These are phyloP conservation scores for Odontothrips loti DNA, from an alignment of 2,888 invertebrate genomes.

Conservation along the genomic window DNA sequence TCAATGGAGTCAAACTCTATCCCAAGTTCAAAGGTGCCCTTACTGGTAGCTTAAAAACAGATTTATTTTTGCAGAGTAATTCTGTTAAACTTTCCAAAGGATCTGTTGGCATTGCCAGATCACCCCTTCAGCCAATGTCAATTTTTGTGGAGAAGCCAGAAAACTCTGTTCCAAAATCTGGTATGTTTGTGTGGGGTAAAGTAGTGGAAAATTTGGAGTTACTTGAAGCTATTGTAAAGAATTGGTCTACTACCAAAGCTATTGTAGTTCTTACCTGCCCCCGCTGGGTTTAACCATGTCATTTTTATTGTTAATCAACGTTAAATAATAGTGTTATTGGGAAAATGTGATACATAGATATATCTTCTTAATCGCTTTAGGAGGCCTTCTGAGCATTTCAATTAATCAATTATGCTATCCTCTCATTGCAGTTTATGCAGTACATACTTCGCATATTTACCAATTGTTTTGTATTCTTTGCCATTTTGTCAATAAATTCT, in stretches of 20 bases:
- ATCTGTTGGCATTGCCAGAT: background rate
- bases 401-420: no score
- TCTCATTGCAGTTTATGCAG: no score
- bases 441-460: no score
- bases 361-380: no score
- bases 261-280: background rate
- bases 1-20: conserved; percentile 1
- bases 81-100: background rate
- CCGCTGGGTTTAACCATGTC: background rate
- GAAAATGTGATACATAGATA: no score
- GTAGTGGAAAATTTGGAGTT: background rate
- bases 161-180: background rate
- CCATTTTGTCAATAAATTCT: no score
- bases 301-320: background rate
- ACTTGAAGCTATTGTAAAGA: background rate
- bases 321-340: background rate
- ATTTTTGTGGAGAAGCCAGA: background rate
- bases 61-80: background rate
- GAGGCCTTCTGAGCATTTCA: no score
- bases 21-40: background rate
- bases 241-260: background rate
- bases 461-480: no score
- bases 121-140: background rate
- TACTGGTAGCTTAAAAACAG: background rate
- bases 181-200: background rate